Evolutionary conservation across 2,113 vertebrate species (phyloP).

Genomic region (Platysteira castanea): DNA sequence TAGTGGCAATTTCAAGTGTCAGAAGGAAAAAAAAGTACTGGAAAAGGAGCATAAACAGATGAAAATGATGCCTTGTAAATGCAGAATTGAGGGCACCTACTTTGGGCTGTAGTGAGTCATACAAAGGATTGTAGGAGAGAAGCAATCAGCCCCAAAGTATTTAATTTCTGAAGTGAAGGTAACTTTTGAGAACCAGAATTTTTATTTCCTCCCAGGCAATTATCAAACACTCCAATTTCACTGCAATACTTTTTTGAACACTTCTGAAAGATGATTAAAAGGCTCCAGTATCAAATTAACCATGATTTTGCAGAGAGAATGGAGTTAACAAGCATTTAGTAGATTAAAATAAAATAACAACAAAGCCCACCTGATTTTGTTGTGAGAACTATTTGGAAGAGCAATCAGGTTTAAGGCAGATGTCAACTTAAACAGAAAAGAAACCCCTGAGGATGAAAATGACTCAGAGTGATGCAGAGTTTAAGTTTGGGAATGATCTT

Average conservation of each 20-base stretch:
- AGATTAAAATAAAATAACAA: background rate
- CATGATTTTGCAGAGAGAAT: background rate
- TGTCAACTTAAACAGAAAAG: background rate
- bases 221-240: background rate
- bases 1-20: background rate
- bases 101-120: constrained; percentile 8
- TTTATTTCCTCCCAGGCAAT: background rate
- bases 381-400: background rate
- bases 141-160: background rate
- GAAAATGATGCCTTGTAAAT: background rate
- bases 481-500: background rate
- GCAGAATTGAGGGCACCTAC: background rate
- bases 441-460: constrained; percentile 30
- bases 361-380: background rate
- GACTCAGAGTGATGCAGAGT: background rate
- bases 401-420: background rate
- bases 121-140: background rate
- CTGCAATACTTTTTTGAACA: background rate
- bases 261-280: background rate
- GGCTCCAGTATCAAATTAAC: background rate
- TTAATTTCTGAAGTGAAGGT: background rate
- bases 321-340: background rate
- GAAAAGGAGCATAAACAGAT: background rate
- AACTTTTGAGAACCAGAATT: background rate
- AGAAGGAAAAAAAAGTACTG: background rate